Percentiles rank a stretch among this genome's conserved stretches.
Conservation (phyloP, 2,113 vertebrate species). For the Heterotilapia buettikoferi region DNA sequence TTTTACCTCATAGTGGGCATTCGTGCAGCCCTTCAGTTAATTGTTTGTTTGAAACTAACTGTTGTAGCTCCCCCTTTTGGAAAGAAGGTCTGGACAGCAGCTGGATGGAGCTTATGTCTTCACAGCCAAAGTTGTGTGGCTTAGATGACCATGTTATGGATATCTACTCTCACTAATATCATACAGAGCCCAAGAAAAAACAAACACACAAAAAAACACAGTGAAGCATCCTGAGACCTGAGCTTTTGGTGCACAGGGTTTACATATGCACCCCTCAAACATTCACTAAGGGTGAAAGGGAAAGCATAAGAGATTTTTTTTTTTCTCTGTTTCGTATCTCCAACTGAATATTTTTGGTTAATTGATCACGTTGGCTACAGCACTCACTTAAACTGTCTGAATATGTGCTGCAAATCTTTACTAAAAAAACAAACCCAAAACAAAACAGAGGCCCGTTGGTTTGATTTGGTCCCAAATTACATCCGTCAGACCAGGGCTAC, state of each 20-base stretch:
- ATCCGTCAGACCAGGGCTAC: neutral
- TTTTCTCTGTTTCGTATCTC: accelerated
- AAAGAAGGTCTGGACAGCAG: neutral
- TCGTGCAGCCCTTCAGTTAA: accelerated
- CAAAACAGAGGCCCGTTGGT: neutral
- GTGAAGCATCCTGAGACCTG: neutral
- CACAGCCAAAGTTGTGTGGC: neutral
- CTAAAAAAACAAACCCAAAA: neutral
- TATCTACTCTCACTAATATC: neutral
- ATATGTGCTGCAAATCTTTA: neutral
- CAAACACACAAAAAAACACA: accelerated
- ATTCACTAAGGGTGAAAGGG: neutral
- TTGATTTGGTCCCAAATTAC: neutral
- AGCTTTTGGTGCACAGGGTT: neutral
- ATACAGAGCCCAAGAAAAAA: neutral
- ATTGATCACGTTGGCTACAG: accelerated
- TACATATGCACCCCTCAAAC: accelerated
- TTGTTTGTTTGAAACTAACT: neutral
- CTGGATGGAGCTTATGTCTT: neutral
- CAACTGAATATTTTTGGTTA: neutral
- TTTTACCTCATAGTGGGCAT: neutral
- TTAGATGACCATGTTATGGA: accelerated
- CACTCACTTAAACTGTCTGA: neutral
- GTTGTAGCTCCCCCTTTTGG: neutral
- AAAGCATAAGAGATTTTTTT: neutral